These are phyloP conservation scores for Selene dorsalis DNA, from an alignment of 2,797 vertebrate species.

Conservation along the genomic window DNA sequence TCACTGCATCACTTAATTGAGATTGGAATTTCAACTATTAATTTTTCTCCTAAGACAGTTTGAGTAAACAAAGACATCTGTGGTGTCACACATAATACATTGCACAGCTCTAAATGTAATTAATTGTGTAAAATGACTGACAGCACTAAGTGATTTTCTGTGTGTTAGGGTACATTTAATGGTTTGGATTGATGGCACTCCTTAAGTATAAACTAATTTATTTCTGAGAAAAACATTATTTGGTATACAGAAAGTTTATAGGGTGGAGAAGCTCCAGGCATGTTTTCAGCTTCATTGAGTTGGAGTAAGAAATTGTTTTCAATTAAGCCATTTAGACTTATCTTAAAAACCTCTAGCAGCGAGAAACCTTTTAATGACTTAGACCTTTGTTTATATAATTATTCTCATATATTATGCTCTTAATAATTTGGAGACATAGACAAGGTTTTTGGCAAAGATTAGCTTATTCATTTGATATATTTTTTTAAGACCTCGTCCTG, in stretches of 20 bases:
- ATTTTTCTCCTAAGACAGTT: neutral
- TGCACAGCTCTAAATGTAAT: conserved; percentile 11
- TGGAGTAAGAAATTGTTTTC: neutral
- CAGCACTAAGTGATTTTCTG: conserved; percentile 8
- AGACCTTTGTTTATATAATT: conserved; percentile 12
- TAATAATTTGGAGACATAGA: neutral
- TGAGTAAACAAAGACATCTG: conserved; percentile 35
- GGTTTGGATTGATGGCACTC: neutral
- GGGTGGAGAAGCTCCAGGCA: conserved; percentile 6
- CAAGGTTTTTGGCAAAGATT: neutral
- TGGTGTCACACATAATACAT: conserved; percentile 25
- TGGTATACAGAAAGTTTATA: conserved; percentile 21
- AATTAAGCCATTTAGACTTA: conserved; percentile 9
- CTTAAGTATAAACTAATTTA: conserved; percentile 29
- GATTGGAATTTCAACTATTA: conserved; percentile 1
- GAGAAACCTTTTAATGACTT: conserved; percentile 10
- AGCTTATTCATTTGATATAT: neutral
- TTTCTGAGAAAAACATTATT: conserved; percentile 10
- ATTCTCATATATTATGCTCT: conserved; percentile 5
- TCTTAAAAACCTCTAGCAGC: conserved; percentile 12
- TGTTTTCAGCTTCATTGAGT: conserved; percentile 6
- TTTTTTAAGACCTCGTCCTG: neutral
- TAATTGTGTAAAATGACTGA: conserved; percentile 23
- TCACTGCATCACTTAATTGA: neutral
- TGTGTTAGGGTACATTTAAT: conserved; percentile 6